These are phyloP conservation scores for Apogon talboti DNA, from an alignment of 2,797 vertebrate genomes.

Conservation along the genomic window DNA sequence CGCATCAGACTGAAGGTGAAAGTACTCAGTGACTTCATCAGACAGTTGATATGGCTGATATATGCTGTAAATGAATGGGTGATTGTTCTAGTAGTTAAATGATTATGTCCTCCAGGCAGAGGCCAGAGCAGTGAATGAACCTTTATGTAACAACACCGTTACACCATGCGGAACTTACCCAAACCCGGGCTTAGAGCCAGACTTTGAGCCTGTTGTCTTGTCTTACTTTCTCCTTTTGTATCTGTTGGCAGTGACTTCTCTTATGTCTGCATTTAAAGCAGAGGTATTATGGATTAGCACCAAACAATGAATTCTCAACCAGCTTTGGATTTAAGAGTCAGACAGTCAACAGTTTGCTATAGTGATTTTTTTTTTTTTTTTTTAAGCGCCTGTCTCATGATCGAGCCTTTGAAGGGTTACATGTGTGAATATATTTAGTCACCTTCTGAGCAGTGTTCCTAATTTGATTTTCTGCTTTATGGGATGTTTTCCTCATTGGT, in stretches of 20 bases:
- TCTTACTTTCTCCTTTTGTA: background rate
- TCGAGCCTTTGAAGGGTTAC: constrained; percentile 27
- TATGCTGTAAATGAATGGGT: constrained; percentile 14
- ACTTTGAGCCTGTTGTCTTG: too few species aligned
- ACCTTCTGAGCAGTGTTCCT: background rate
- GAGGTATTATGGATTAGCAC: background rate
- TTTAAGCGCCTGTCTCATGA: constrained; percentile 38
- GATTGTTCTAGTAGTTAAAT: background rate
- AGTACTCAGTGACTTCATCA: constrained; percentile 3
- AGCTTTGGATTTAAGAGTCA: constrained; percentile 13
- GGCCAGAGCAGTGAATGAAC: background rate
- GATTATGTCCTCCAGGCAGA: background rate
- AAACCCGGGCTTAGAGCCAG: too few species aligned
- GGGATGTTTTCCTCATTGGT: background rate
- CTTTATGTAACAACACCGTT: background rate
- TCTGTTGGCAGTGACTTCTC: background rate
- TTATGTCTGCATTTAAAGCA: background rate
- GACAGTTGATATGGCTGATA: constrained; percentile 1
- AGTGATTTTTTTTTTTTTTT: background rate
- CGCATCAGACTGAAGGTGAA: constrained; percentile 5
- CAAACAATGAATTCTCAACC: constrained; percentile 8
- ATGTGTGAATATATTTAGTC: constrained; percentile 22
- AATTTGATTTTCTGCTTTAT: constrained; percentile 40
- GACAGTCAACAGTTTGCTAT: constrained; percentile 17
- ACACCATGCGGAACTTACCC: too few species aligned